Conservation (phyloP, 2,888 invertebrate species). For the Lepidochrysops patricia region DNA sequence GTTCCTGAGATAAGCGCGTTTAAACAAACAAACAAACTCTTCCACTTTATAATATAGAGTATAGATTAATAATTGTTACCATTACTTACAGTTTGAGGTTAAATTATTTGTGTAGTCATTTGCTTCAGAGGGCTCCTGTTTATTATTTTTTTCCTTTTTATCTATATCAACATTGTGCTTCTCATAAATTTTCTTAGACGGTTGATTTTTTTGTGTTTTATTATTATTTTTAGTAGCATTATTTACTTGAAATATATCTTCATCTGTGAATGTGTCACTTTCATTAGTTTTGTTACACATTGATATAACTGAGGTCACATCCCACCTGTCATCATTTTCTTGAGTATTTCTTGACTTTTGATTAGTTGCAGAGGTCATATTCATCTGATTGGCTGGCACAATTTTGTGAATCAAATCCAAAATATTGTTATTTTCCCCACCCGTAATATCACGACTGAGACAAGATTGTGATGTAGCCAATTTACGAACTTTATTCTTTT, state of each 20-base stretch:
- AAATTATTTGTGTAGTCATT: not conserved
- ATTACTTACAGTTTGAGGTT: not conserved
- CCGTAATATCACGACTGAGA: conserved; percentile 43
- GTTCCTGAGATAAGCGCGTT: no score
- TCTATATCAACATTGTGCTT: conserved; percentile 15
- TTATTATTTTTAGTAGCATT: conserved; percentile 16
- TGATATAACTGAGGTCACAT: conserved; percentile 45
- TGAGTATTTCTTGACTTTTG: conserved; percentile 31
- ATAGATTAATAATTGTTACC: no score
- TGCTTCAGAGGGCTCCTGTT: not conserved
- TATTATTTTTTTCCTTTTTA: conserved; percentile 19
- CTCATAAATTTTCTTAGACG: not conserved
- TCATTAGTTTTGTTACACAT: conserved; percentile 39
- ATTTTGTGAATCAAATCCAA: conserved; percentile 60
- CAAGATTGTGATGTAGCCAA: conserved; percentile 49
- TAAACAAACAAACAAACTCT: no score
- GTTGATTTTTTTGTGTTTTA: conserved; percentile 9
- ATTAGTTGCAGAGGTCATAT: conserved; percentile 39
- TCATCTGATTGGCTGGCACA: conserved; percentile 50
- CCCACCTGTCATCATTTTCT: conserved; percentile 42
- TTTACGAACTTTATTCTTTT: conserved; percentile 54
- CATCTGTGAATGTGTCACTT: conserved; percentile 62
- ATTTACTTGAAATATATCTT: conserved; percentile 42
- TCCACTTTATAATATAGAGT: no score
- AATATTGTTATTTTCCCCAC: conserved; percentile 48